phyloP scores from a whole-genome alignment of 2,888 invertebrate genomes.

The Cetonia aurata region DNA sequence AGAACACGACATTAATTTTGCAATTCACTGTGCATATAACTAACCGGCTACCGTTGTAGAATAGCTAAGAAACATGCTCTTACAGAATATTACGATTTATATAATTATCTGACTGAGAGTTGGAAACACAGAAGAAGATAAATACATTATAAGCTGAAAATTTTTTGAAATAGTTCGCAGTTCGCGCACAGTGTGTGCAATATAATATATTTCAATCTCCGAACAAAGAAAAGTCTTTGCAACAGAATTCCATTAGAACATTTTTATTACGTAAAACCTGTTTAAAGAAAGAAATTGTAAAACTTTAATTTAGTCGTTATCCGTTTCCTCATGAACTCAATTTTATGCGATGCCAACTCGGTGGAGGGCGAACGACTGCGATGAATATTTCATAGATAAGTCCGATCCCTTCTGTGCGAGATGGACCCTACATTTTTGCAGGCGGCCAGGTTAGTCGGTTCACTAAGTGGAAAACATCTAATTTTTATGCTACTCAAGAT shows the following conservation, averaged over 20 bases:
- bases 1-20: too few species aligned
- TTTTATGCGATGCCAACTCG: slow-evolving; percentile 41
- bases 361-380: slow-evolving; percentile 32
- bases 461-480: slow-evolving; percentile 41
- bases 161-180: too few species aligned
- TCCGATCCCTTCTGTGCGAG: slow-evolving; percentile 36
- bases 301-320: slow-evolving; percentile 41
- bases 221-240: neutral
- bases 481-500: slow-evolving; percentile 30
- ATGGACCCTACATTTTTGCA: slow-evolving; percentile 31
- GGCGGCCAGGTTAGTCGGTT: slow-evolving; percentile 24
- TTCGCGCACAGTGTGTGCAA: too few species aligned
- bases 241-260: neutral
- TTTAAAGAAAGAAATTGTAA: slow-evolving; percentile 30
- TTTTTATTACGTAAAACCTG: slow-evolving; percentile 11
- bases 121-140: too few species aligned
- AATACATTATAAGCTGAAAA: too few species aligned
- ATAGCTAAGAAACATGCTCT: too few species aligned
- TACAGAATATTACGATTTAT: too few species aligned
- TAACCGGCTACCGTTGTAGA: too few species aligned
- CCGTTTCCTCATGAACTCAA: slow-evolving; percentile 33
- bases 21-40: too few species aligned
- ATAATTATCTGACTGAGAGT: too few species aligned
- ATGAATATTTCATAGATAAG: slow-evolving; percentile 44
- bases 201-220: neutral